Base-by-base conservation (phyloP, 2,797 vertebrate genomes). In the Chloroceryle amazona region DNA sequence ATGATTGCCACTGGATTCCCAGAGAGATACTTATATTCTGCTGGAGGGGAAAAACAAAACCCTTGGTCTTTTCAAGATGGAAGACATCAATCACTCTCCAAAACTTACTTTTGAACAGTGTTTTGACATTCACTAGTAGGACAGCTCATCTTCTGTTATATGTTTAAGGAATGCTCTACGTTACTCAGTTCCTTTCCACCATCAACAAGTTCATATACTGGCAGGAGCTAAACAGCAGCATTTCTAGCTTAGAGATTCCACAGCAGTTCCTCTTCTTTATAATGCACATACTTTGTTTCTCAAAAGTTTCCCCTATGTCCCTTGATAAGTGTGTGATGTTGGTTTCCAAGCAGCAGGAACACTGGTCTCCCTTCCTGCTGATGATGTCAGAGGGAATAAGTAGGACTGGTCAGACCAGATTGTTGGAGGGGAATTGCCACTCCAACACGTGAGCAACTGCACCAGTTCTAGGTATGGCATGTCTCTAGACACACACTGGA, bases 341-440 rank as follows among this genome's bases (percentile, higher is more conserved):
- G 42, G 67, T 86, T 66, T 93, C 70, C 66, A 81, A 49, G 76
- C n/a, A 72, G 54, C 29, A 71, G 66, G 66, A 89, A 28, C 2
- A 3, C n/a, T 70, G 21, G 11, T 86, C 31, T 81, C 49, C n/a
- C 26, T 81, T 91, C 47, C 39, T 78, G 52, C 65, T 83, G 65
- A 29, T 8, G 5, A 11, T 31, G 21, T 61, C 49, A 42, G 54
- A 91, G 21, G 62, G 80, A 54, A 31, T 81, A 51, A 85, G 65
- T 57, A 79, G 80, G 46, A 86, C 95, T 81, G 80, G 95, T 93
- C 70, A 41, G 92, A 81, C 93, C 28, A 81, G 88, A 96, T 95
- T 94, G 89, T 89, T 93, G 76, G 51, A 92, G 42, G 31, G 39
- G 83, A 81, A 84, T 66, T 94, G 46, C 73, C 31, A 65, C 61